These are phyloP conservation scores for Pardosa pseudoannulata DNA, from an alignment of 2,888 invertebrate species.

Conservation along the genomic window DNA sequence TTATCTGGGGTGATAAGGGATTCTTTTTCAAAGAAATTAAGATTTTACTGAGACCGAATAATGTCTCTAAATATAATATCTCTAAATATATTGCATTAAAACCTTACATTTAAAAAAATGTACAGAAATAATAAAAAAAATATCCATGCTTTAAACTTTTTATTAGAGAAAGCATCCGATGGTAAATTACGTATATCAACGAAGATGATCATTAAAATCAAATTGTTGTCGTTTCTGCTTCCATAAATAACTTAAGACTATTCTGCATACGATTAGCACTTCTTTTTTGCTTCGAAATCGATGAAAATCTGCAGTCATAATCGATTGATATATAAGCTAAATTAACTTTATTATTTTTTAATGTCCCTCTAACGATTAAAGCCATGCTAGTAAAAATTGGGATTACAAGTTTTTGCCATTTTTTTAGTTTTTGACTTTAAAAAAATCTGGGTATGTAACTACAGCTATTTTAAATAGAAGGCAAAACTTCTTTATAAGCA, in stretches of 20 bases:
- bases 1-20: too few species aligned
- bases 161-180: conserved; percentile 2
- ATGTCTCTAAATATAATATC: too few species aligned
- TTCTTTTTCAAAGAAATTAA: too few species aligned
- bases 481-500: conserved; percentile 50
- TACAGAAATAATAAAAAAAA: too few species aligned
- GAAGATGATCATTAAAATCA: neutral
- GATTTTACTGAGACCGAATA: too few species aligned
- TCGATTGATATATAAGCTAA: conserved; percentile 71
- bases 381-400: conserved; percentile 16
- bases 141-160: neutral
- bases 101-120: too few species aligned
- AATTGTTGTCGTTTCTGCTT: conserved; percentile 3
- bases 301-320: conserved; percentile 60
- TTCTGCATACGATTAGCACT: conserved; percentile 53
- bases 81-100: too few species aligned
- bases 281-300: conserved; percentile 54
- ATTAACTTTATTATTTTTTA: conserved; percentile 72
- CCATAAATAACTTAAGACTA: conserved; percentile 39
- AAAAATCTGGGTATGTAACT: conserved; percentile 42
- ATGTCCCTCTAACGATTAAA: conserved; percentile 62
- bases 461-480: conserved; percentile 46
- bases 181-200: conserved; percentile 17
- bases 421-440: conserved; percentile 40
- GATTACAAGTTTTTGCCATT: conserved; percentile 30